Base-by-base conservation (phyloP, 1,140 invertebrate genomes). In the Bombus affinis region DNA sequence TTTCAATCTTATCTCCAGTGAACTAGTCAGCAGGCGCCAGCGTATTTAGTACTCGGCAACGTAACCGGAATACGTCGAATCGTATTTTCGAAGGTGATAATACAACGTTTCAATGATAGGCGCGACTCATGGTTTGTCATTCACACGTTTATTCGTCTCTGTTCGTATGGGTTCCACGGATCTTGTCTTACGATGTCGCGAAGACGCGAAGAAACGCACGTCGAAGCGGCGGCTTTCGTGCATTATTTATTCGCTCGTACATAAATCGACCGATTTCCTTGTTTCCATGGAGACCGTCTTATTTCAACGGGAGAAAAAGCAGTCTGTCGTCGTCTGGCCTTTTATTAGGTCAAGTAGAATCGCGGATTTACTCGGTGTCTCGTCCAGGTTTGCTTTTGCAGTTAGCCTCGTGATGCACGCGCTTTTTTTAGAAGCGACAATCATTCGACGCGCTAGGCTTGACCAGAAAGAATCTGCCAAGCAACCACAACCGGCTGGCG, bases 191-290 rank as follows among this genome's bases (percentile, higher is more conserved):
- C 75, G 15, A 13, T 6, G 6, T 9, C 47, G 62, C 44, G 62
- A 37, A 37, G 25, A 66, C 28, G 28, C 1, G 12, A 39, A 13
- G 4, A 25, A 12, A 35, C 57, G 37, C 22, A 15, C 37, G 74
- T 57, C 59, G 15, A 71, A 35, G 3, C 66, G 3, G 2, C 10
- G 13, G 42, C 15, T 32, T 28, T n/a, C 39, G 22, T 84, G 32
- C 66, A 85, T 85, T 85, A 80, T 85, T 85, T 39, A 80, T 80
- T 28, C 53, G 12, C 57, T 3, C 28, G 72, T 25, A 32, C 59
- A 39, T 15, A 72, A 62, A 62, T 62, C 75, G 10, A 22, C 12
- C 2, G 74, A 78, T 83, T 62, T 44, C 39, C 39, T 76, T 35
- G 9, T 74, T 47, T 18, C 39, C 4, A 35, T 12, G 28, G 6